Conservation (phyloP, 2,797 vertebrate genomes). For the Pteronotus mesoamericanus region DNA sequence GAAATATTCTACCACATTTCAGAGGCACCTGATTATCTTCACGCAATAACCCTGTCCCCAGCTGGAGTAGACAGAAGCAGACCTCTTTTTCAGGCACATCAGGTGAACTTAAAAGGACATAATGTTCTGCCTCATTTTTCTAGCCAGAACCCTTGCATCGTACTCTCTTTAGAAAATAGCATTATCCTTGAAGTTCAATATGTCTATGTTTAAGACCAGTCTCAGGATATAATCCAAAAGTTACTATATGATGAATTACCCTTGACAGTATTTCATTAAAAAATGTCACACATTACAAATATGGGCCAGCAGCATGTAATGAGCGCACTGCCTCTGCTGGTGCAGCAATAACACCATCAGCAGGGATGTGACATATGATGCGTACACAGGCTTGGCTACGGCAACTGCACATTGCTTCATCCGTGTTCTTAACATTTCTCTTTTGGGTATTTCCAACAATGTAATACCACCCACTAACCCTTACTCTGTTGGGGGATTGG, state of each 20-base stretch:
- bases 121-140: neutral
- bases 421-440: constrained; percentile 14
- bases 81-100: neutral
- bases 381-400: constrained; percentile 45
- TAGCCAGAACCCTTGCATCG: constrained; percentile 22
- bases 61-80: neutral
- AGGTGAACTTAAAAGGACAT: constrained; percentile 16
- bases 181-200: constrained; percentile 57
- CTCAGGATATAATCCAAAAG: constrained; percentile 69
- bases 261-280: constrained; percentile 78
- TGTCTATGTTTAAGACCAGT: constrained; percentile 60
- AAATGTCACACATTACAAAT: constrained; percentile 78
- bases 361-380: constrained; percentile 37
- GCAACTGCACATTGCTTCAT: neutral
- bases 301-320: constrained; percentile 76
- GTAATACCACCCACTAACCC: neutral
- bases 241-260: constrained; percentile 76
- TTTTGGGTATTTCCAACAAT: neutral
- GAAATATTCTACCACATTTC: neutral
- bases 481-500: neutral
- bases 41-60: neutral
- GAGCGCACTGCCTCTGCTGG: constrained; percentile 65
- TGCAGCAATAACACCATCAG: neutral
- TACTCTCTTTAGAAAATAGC: constrained; percentile 16
- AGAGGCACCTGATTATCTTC: neutral